phyloP scores from a whole-genome alignment of 1,140 invertebrate genomes.

The Colletes latitarsis region DNA sequence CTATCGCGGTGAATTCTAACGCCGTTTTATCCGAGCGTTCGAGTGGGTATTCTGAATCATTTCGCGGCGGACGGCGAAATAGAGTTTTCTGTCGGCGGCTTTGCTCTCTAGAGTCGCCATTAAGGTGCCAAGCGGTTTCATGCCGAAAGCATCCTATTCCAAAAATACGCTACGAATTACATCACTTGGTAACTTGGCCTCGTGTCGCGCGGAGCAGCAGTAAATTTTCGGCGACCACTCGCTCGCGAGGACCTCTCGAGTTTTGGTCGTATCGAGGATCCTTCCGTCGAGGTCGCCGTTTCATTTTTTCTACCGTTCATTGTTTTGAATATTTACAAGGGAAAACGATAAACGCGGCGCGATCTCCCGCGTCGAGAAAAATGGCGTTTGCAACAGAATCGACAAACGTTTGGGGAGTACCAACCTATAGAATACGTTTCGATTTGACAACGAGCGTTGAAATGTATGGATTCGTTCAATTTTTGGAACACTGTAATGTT shows the following conservation, averaged over 20 bases:
- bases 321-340: constrained; percentile 27
- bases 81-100: constrained; percentile 3
- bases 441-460: not conserved
- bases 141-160: constrained; percentile 71
- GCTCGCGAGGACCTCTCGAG: constrained; percentile 47
- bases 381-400: not conserved
- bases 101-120: constrained; percentile 42
- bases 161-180: constrained; percentile 71
- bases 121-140: constrained; percentile 75
- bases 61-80: not conserved
- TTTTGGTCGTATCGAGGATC: constrained; percentile 25
- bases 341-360: constrained; percentile 23
- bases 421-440: too few species aligned
- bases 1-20: not conserved
- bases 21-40: not conserved
- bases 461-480: too few species aligned
- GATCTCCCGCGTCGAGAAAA: not conserved
- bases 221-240: constrained; percentile 65
- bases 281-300: not conserved
- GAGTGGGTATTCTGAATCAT: not conserved
- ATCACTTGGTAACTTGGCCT: constrained; percentile 74
- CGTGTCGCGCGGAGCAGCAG: constrained; percentile 71
- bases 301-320: not conserved
- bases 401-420: too few species aligned
- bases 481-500: too few species aligned